phyloP scores from a whole-genome alignment of 2,888 invertebrate genomes.

The Patella depressa region DNA sequence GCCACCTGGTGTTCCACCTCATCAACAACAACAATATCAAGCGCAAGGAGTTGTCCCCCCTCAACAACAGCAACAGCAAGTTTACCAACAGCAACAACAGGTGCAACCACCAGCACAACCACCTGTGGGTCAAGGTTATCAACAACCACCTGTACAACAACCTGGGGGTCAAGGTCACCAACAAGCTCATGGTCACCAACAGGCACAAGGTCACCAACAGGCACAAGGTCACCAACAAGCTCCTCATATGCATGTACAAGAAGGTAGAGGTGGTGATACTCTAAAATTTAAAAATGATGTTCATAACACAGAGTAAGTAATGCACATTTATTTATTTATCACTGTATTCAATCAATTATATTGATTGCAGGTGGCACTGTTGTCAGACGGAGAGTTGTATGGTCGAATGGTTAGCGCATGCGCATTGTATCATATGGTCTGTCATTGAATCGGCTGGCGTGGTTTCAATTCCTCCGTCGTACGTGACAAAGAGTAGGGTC shows the following conservation, averaged over 20 bases:
- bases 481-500: no score
- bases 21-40: slow-evolving; percentile 21
- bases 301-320: slow-evolving; percentile 57
- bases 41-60: slow-evolving; percentile 10
- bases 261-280: slow-evolving; percentile 39
- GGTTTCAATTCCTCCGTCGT: no score
- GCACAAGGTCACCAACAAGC: slow-evolving; percentile 26
- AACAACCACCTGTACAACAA: slow-evolving; percentile 22
- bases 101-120: slow-evolving; percentile 16
- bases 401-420: no score
- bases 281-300: slow-evolving; percentile 46
- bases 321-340: no score
- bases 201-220: slow-evolving; percentile 34
- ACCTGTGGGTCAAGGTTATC: slow-evolving; percentile 16
- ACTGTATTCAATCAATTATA: no score
- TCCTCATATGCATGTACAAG: slow-evolving; percentile 35
- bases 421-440: no score
- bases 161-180: slow-evolving; percentile 24
- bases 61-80: slow-evolving; percentile 23
- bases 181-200: slow-evolving; percentile 27
- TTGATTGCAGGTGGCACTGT: no score
- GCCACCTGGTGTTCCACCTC: slow-evolving; percentile 48
- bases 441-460: no score
- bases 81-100: slow-evolving; percentile 23
- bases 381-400: no score